phyloP scores from a whole-genome alignment of 2,113 vertebrate species.

The Rhabdornis inornatus region DNA sequence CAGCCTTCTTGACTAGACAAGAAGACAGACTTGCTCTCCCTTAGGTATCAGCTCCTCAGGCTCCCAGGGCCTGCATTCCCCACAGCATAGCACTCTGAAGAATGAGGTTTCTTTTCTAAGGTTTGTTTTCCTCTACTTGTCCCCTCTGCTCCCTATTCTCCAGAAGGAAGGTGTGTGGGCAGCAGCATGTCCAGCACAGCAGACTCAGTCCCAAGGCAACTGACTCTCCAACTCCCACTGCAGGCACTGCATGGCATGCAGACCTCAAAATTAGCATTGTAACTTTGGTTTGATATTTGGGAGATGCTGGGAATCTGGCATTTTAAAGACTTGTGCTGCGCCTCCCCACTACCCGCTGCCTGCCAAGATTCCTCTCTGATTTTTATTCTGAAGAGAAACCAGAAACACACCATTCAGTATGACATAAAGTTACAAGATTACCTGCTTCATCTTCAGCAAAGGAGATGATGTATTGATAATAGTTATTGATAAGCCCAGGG shows the following conservation, averaged over 20 bases:
- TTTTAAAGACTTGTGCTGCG: not conserved
- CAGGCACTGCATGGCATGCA: not conserved
- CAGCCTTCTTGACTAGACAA: not conserved
- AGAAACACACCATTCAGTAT: not conserved
- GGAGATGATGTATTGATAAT: conserved; percentile 91
- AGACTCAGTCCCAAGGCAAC: not conserved
- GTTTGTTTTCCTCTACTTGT: not conserved
- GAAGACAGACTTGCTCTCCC: not conserved
- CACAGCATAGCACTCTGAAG: accelerated
- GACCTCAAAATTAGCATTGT: not conserved
- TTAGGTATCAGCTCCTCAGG: not conserved
- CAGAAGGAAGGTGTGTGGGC: not conserved
- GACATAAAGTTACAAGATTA: conserved; percentile 47
- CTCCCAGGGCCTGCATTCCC: not conserved
- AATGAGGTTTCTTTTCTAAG: not conserved
- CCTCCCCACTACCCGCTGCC: accelerated
- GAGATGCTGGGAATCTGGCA: not conserved
- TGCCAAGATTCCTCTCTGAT: not conserved
- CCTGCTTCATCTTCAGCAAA: conserved; percentile 96
- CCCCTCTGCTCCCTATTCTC: accelerated
- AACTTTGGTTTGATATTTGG: not conserved
- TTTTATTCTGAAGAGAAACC: not conserved
- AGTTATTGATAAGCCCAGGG: conserved; percentile 93
- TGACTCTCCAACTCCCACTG: not conserved
- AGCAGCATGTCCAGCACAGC: not conserved